Evolutionary conservation across 2,888 invertebrate species (phyloP), one percentile per base, ranked within the genome.

Genomic region (Orthosia cruda): DNA sequence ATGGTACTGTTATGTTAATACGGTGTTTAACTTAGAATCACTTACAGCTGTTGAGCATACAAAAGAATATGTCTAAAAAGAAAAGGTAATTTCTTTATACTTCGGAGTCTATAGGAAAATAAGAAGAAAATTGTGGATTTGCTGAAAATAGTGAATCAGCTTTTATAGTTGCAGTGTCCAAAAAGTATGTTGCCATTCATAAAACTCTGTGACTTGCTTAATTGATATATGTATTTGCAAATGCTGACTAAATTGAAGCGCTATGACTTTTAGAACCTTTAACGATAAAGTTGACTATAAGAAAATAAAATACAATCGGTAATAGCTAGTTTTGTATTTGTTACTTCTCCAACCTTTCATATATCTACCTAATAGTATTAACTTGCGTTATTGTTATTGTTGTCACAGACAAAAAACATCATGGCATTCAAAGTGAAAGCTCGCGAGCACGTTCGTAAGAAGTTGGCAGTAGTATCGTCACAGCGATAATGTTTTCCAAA

Each of bases 1-100:
- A 49, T 20, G 49, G 26, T 50, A 20, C 23, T 67, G 70, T 67
- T 79, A 74, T 79, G 69, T 23, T 32, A 26, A 50, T 54, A 79
- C 59, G 50, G 32, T 57, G 12, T n/a, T 52, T 15, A 49, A 74
- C n/a, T 71, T 47, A 13, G 20, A 69, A 55, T 66, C 45, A 63
- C 26, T 75, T 45, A 72, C 18, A 23, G 45, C 9, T 80, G 13
- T 49, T 26, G 12, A 49, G n/a, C 26, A 45, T 15, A 79, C 12
- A 54, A 26, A 61, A 20, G 9, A 23, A 52, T 55, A 52, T 26
- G 45, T 57, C 11, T 49, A 52, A 67, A 18, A 45, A 57, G 16
- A n/a, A 45, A 40, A n/a, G 3, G 13, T 47, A 32, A 50, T 20
- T 2, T 45, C 5, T 32, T 32, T 7, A 32, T 26, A 26, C 26